Base-by-base conservation (phyloP, 2,888 invertebrate genomes). In the Tinea semifulvella region DNA sequence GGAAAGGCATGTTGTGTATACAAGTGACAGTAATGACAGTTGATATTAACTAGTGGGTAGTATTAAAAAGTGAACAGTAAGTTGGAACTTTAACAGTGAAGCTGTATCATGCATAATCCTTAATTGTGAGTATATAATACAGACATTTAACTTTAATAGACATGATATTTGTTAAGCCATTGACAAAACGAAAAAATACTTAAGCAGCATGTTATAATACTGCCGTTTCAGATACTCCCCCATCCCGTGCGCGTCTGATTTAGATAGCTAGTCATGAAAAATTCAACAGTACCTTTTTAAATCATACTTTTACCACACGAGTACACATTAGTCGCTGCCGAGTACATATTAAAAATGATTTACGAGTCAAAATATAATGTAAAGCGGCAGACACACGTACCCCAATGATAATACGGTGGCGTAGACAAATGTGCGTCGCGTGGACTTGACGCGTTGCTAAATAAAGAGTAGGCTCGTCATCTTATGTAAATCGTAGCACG, bases 341-440 rank as follows among this genome's bases (percentile, higher is more conserved):
- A 31, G 31, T 31, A 31, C 13, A 31, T 31, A 31, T 45, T 42
- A 43, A 44, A 46, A 48, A 38, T 49, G 57, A 62, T 58, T 58
- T 56, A 57, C 54, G 49, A 46, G 51, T 48, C 52, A 56, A 61
- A 58, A 58, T 56, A 53, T 57, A 59, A 61, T 60, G 57, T 61
- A 56, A 56, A 58, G 43, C 53, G 59, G 57, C 62, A 60, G 58
- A 52, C 55, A 51, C 62, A 60, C 61, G 60, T 58, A 58, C 55
- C 58, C 60, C 58, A 58, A 53, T 63, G 64, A 67, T 67, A 68
- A 65, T 63, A 60, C 64, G 59, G 52, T 56, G 54, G 57, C 60
- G 53, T 57, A 68, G 68, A 69, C 61, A 69, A 70, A 70, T 68
- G 68, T 57, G 58, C 56, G 49, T 18, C 53, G 65, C 62, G 61